Conservation (phyloP, 2,797 vertebrate genomes). For the Catharus ustulatus region DNA sequence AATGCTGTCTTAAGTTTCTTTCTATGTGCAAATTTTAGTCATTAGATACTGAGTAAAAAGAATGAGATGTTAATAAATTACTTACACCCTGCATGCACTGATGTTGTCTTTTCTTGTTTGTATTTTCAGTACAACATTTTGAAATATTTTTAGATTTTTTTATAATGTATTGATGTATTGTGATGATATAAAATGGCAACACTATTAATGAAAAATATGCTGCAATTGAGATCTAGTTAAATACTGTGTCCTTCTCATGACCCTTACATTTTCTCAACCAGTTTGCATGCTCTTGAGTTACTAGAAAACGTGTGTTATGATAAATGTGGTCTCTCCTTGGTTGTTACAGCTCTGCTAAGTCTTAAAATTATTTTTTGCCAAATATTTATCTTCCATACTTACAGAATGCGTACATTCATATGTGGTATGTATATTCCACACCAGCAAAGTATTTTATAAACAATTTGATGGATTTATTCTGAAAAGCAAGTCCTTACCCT, state of each 20-base stretch:
- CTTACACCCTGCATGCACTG: fast-evolving
- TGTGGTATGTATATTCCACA: too few species aligned
- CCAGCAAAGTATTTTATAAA: too few species aligned
- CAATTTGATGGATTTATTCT: too few species aligned
- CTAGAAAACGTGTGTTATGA: too few species aligned
- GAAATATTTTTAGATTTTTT: neutral
- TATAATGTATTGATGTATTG: neutral
- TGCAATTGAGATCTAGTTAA: neutral
- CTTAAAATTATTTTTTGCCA: too few species aligned
- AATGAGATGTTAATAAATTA: neutral
- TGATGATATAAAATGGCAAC: neutral
- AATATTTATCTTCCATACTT: too few species aligned
- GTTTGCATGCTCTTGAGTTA: too few species aligned
- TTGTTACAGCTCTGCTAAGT: too few species aligned
- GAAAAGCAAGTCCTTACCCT: too few species aligned
- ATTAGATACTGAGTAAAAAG: neutral
- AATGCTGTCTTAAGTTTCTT: neutral
- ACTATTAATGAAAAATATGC: neutral
- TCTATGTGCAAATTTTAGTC: neutral
- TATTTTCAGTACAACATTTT: neutral
- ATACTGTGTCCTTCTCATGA: neutral
- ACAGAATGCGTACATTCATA: too few species aligned
- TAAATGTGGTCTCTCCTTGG: too few species aligned
- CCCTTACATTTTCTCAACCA: too few species aligned
- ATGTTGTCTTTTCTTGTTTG: neutral